Base-by-base conservation (phyloP, 2,888 invertebrate species). In the Acrocera orbiculus region DNA sequence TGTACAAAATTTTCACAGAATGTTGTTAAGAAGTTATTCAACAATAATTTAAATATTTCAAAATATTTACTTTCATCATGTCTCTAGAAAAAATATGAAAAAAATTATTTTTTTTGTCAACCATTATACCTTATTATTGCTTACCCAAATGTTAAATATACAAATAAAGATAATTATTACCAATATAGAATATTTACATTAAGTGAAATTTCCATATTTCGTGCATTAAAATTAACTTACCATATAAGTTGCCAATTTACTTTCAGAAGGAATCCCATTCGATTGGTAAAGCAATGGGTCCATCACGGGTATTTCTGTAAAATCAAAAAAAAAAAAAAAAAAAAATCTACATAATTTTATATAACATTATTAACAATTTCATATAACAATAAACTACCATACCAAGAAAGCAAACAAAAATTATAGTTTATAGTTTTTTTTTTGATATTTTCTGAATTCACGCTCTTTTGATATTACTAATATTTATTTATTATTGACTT, bases 181-280 rank as follows among this genome's bases (percentile, higher is more conserved):
- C 2, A 22, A 31, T 5, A 20, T 20, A 19, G 14, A 24, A 13
- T 13, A 30, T 16, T 16, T 14, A 15, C 20, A 27, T n/a, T 17
- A 9, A 11, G 17, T 32, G 10, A 13, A 9, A 9, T 22, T 22
- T 22, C 10, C 22, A 9, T 8, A 9, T 9, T 22, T 9, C 8
- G 22, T 22, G 10, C n/a, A n/a, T 9, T 9, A 22, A 22, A n/a
- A 24, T n/a, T 11, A 30, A 39, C 56, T 59, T 62, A 82, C 82
- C 81, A 82, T 81, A 55, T 83, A 83, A 40, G 80, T 81, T 39
- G 77, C 80, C 54, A 83, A 64, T 62, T 83, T 83, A 40, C 82
- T 83, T 62, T 83, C 82, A 58, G 81, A 75, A 30, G 82, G 82
- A 49, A 82, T 69, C 50, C 78, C 79, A 63, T 72, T 60, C 37